These are phyloP conservation scores for Slavum lentiscoides DNA, from an alignment of 2,888 invertebrate genomes.

Conservation along the genomic window DNA sequence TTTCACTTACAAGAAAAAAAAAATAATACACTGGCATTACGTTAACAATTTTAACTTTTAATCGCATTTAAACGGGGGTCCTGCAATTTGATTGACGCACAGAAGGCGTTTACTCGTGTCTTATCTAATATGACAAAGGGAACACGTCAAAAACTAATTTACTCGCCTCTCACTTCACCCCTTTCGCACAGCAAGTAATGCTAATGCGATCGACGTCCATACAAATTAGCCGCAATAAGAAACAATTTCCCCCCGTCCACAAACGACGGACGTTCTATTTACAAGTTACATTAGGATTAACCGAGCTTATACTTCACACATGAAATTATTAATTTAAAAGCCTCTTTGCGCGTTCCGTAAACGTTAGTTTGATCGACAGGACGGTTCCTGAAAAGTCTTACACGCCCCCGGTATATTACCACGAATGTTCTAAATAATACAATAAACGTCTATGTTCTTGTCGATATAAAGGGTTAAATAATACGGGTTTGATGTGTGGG, in stretches of 20 bases:
- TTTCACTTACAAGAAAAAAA: neutral
- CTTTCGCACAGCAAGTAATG: neutral
- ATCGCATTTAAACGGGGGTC: constrained; percentile 7
- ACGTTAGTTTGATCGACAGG: constrained; percentile 28
- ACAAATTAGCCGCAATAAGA: constrained; percentile 27
- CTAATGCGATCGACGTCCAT: constrained; percentile 20
- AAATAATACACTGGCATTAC: neutral
- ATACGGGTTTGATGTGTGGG: neutral
- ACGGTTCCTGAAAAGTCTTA: constrained; percentile 1
- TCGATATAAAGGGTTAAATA: neutral
- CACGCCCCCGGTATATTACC: neutral
- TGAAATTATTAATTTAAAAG: constrained; percentile 38
- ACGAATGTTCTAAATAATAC: constrained; percentile 15
- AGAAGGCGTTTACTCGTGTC: constrained; percentile 10
- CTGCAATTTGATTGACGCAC: constrained; percentile 6
- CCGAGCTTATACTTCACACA: constrained; percentile 9
- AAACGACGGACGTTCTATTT: constrained; percentile 3
- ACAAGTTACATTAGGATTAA: constrained; percentile 8
- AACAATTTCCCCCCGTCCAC: neutral
- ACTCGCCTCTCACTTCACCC: neutral
- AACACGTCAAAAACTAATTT: constrained; percentile 22
- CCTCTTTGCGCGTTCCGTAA: neutral
- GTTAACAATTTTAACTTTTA: constrained; percentile 33
- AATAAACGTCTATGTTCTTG: neutral
- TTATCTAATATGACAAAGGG: constrained; percentile 15